Base-by-base conservation (phyloP, 2,797 vertebrate genomes). In the Sciaenops ocellatus region DNA sequence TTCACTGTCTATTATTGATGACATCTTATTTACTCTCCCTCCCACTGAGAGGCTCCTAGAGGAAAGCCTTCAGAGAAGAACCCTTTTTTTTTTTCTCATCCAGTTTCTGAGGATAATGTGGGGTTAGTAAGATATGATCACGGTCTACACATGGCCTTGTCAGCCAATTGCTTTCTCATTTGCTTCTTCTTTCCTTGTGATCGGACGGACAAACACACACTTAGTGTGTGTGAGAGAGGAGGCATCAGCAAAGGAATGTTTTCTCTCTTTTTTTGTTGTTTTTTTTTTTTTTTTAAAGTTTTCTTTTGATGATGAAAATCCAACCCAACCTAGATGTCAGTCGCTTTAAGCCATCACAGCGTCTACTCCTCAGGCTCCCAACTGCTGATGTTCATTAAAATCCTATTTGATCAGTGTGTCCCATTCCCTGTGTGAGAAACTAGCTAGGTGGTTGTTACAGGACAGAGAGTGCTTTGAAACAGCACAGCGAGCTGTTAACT, bases 1-100 rank as follows among this genome's bases (percentile, higher is more conserved):
- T 94, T 94, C 90, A 91, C 93, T 94, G 92, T 95, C 94, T 95
- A 94, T 95, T 95, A 95, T 95, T 95, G 95, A 95, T 95, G 95
- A 95, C 93, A 94, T 93, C 93, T 95, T 95, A 95, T 95, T 96
- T 95, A 94, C 93, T 94, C 91, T 90, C 91, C 93, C 92, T 93
- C 94, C 93, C 89, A 92, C 91, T 86, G 93, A 92, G 93, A 91
- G 90, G 90, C 91, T 94, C 93, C 91, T 86, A 91, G 93, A 95
- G 92, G 91, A 92, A 93, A 93, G 91, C 93, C 93, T 93, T 94
- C 89, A 88, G 89, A 94, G 89, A 87, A 90, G 87, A 89, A 93
- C 90, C 82, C 85, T 87, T 93, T 88, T 85, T 82, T 87, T 54
- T 70, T 48, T 28, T 69, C 30, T 34, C 79, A 76, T 93, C 73